Conservation (phyloP, 2,113 vertebrate species). For the Coturnix japonica region DNA sequence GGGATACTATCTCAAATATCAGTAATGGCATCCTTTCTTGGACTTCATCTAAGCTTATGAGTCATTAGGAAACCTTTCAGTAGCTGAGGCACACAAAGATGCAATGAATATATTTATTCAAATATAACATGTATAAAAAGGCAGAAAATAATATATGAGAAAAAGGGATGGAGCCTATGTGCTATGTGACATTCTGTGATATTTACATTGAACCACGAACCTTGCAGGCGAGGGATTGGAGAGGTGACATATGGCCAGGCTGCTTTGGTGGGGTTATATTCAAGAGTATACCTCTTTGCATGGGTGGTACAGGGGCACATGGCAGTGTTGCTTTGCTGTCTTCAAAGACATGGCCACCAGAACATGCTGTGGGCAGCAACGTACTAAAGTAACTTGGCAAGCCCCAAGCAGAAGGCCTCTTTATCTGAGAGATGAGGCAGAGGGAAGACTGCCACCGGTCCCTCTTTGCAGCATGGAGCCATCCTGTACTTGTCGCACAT, state of each 20-base stretch:
- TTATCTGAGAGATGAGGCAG: background rate
- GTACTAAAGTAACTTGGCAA: background rate
- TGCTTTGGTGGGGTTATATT: accelerated
- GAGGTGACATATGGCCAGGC: background rate
- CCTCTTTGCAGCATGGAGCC: background rate
- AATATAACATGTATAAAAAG: background rate
- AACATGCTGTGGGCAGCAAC: background rate
- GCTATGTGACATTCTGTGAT: background rate
- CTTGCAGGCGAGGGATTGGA: accelerated
- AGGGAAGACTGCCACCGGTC: background rate
- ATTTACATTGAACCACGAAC: accelerated
- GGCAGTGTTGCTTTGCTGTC: background rate
- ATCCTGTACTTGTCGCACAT: background rate
- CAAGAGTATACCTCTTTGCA: accelerated
- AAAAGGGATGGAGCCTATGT: background rate
- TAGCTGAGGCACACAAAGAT: background rate
- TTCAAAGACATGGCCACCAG: background rate
- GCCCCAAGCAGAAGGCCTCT: background rate
- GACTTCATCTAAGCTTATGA: background rate
- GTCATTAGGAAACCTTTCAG: background rate
- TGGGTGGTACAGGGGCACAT: background rate
- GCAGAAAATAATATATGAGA: background rate
- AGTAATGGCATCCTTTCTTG: background rate
- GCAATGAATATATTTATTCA: background rate
- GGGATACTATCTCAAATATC: accelerated